phyloP scores from a whole-genome alignment of 2,113 vertebrate genomes.

The Aythya baeri region DNA sequence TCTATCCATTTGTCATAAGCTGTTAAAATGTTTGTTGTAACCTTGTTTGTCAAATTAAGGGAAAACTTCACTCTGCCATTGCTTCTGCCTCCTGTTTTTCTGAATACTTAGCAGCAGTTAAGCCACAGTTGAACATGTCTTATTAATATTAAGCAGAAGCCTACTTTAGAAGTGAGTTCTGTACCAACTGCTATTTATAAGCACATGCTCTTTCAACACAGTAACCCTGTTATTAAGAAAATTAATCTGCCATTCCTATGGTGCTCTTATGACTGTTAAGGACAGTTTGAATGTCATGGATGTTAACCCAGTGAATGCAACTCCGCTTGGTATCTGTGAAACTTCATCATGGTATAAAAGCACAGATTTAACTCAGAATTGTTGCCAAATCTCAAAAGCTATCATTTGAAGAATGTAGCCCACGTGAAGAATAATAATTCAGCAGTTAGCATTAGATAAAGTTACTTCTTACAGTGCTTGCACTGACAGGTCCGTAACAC shows the following conservation, averaged over 20 bases:
- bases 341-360: constrained; percentile 7
- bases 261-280: constrained; percentile 65
- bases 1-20: background rate
- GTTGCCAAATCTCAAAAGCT: constrained; percentile 25
- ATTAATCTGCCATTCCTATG: constrained; percentile 23
- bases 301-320: constrained; percentile 20
- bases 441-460: background rate
- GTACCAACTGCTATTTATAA: constrained; percentile 43
- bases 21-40: background rate
- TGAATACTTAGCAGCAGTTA: background rate
- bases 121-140: background rate
- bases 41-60: constrained; percentile 4
- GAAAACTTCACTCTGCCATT: background rate
- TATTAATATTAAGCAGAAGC: constrained; percentile 58
- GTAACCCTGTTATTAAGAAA: constrained; percentile 22
- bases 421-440: background rate
- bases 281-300: constrained; percentile 56
- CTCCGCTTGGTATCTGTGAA: constrained; percentile 10
- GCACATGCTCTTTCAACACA: constrained; percentile 43
- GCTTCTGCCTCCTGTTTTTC: constrained; percentile 29
- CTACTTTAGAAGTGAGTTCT: constrained; percentile 15
- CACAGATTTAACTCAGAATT: constrained; percentile 15
- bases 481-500: background rate
- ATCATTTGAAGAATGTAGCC: background rate
- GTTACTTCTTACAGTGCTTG: background rate